Conservation (phyloP, 2,113 vertebrate genomes). For the Gambusia holbrooki region DNA sequence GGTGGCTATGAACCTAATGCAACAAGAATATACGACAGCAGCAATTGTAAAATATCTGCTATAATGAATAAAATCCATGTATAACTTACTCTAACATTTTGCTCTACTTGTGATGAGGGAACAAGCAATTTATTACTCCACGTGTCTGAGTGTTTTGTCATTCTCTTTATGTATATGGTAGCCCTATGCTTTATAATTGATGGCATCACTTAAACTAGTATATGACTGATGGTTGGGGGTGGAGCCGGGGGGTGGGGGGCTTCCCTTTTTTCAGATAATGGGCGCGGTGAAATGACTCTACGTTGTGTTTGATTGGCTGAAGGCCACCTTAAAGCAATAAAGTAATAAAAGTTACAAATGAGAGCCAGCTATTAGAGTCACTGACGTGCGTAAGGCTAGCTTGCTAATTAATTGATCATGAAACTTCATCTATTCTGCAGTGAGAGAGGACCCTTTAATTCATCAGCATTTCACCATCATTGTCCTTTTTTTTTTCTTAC, state of each 20-base stretch:
- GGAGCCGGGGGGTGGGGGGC: not conserved
- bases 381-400: conserved; percentile 73
- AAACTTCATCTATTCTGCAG: conserved; percentile 81
- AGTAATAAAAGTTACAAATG: conserved; percentile 84
- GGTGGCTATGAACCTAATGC: conserved; percentile 36
- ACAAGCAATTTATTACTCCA: conserved; percentile 3
- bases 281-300: conserved; percentile 45
- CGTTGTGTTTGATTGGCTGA: conserved; percentile 68
- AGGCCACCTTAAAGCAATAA: conserved; percentile 63
- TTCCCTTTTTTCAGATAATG: conserved; percentile 56
- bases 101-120: conserved; percentile 4
- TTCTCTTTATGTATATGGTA: conserved; percentile 19
- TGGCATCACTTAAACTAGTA: conserved; percentile 45
- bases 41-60: conserved; percentile 44
- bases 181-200: conserved; percentile 44
- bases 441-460: conserved; percentile 75
- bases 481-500: conserved; percentile 51
- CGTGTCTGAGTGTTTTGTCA: not conserved
- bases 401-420: conserved; percentile 81
- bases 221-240: conserved; percentile 10
- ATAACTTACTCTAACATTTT: conserved; percentile 8
- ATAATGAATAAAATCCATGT: conserved; percentile 6
- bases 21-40: conserved; percentile 48
- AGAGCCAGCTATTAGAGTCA: conserved; percentile 79
- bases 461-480: conserved; percentile 67